Base-by-base conservation (phyloP, 2,888 invertebrate genomes). In the Diaperis boleti region DNA sequence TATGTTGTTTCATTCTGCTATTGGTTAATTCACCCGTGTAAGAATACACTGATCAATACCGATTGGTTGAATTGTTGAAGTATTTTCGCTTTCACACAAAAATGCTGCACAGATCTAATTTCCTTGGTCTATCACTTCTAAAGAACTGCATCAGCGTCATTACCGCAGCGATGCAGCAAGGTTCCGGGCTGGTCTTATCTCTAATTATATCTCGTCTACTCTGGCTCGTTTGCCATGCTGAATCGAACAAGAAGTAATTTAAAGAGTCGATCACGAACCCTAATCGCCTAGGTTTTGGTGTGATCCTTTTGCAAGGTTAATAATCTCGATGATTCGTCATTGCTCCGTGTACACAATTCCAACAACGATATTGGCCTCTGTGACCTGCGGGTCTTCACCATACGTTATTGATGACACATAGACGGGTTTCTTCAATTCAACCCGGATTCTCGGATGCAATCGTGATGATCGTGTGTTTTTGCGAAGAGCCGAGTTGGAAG, bases 401-500 rank as follows among this genome's bases (percentile, higher is more conserved):
- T 74, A 74, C 67, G 73, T 72, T 72, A 68, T 69, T 72, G 73
- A 72, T 75, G 75, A 74, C 74, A 74, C 70, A 75, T 74, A 68
- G 73, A 72, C 71, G 73, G 72, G 72, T 72, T 73, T 75, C 74
- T 75, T 73, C 73, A 73, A 72, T 74, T 73, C 73, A 73, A 73
- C 69, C 72, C 70, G 73, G 72, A 72, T 72, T 72, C 65, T 65
- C 63, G 65, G 62, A 68, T 69, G 68, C 64, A 64, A 70, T 73
- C 72, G 73, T 74, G 74, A 73, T 72, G 70, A 71, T 69, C 68
- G 67, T 63, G 69, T 54, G 66, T 70, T 73, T 74, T 70, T 65
- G 49, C 44, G 22, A 10, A 17, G 33, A 35, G 47, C 37, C 20
- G 33, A 22, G 35, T 37, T 55, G 18, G 29, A 59, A 18, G 26